phyloP scores from a whole-genome alignment of 2,888 invertebrate species.

The Drosophila conformis region DNA sequence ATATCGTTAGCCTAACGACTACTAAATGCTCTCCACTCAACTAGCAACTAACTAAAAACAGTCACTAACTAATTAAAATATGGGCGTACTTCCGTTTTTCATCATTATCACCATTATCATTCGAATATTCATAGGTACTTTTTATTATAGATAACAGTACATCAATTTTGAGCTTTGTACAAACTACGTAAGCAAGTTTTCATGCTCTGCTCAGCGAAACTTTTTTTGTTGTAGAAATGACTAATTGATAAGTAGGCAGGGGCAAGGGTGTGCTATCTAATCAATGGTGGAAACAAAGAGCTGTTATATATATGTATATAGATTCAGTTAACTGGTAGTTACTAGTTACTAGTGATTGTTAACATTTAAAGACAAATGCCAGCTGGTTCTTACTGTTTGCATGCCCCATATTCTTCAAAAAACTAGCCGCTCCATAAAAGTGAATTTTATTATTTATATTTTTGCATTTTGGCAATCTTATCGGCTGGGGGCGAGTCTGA shows the following conservation, averaged over 20 bases:
- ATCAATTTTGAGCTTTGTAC: background rate
- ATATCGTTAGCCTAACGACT: background rate
- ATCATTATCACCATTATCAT: background rate
- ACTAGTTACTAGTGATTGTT: conserved; percentile 22
- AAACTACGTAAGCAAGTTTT: background rate
- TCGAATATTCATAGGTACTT: background rate
- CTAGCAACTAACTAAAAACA: background rate
- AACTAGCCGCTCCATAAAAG: conserved; percentile 65
- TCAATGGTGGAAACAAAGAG: conserved; percentile 45
- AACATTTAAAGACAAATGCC: conserved; percentile 25
- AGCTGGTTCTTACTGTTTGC: background rate
- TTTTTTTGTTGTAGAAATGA: conserved; percentile 30
- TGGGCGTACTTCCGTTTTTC: too few species aligned
- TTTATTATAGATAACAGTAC: background rate
- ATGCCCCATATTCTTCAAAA: conserved; percentile 26
- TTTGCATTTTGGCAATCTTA: conserved; percentile 65
- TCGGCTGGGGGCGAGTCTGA: conserved; percentile 40
- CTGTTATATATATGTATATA: conserved; percentile 11
- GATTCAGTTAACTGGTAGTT: conserved; percentile 53
- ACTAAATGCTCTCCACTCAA: background rate
- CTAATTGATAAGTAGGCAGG: conserved; percentile 47
- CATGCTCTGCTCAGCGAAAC: conserved; percentile 5
- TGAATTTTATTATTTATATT: conserved; percentile 24
- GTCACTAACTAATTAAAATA: background rate
- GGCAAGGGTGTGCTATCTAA: conserved; percentile 60